Percentiles rank a stretch among this genome's conserved stretches.
Conservation (phyloP, 2,888 invertebrate species). For the Diarsia rubi region DNA sequence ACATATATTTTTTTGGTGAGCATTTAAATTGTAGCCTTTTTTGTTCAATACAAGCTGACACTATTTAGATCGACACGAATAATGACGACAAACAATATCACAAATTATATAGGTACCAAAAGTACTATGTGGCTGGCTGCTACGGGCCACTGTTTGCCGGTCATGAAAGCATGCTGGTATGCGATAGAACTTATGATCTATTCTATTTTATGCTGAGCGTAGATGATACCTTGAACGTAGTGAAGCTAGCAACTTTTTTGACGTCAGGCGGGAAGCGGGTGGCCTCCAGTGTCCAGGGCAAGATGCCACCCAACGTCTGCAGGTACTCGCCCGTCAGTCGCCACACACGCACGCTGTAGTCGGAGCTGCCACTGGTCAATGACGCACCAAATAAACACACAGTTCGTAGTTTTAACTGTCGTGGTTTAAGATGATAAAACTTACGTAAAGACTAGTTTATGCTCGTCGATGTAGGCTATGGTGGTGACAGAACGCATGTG, state of each 20-base stretch:
- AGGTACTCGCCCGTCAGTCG: constrained; percentile 93
- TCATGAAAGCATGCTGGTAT: not conserved
- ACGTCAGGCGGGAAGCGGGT: constrained; percentile 94
- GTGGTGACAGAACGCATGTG: constrained; percentile 93
- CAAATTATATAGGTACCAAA: not conserved
- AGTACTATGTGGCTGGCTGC: not conserved
- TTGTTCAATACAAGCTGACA: not conserved
- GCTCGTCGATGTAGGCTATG: constrained; percentile 92
- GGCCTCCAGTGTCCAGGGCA: constrained; percentile 91
- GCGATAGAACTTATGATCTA: not conserved
- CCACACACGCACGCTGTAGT: constrained; percentile 95
- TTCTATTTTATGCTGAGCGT: constrained; percentile 1
- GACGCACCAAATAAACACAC: constrained; percentile 1
- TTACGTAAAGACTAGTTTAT: constrained; percentile 93
- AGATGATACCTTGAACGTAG: constrained; percentile 92
- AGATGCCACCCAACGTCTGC: constrained; percentile 94
- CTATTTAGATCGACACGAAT: not conserved
- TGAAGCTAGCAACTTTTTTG: constrained; percentile 93
- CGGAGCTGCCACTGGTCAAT: constrained; percentile 91
- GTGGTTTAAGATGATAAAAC: constrained; percentile 3
- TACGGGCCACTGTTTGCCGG: not conserved
- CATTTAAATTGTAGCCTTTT: no score
- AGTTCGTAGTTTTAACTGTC: not conserved
- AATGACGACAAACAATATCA: not conserved
- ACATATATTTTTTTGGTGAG: no score